phyloP scores from a whole-genome alignment of 2,113 vertebrate genomes.

The Chlorocebus sabaeus region DNA sequence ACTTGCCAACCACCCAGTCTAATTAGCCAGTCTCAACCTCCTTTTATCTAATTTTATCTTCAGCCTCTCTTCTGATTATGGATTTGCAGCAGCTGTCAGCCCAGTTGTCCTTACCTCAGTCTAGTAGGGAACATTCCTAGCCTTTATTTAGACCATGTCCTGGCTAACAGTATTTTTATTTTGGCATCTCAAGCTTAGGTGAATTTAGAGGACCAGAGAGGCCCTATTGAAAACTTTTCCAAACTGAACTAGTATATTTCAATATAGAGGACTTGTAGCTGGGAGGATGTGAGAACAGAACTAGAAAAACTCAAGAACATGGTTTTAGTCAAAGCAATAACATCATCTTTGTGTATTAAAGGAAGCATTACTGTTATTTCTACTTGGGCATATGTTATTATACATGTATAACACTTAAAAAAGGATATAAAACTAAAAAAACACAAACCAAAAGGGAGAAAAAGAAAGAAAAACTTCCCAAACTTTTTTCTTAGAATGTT shows the following conservation, averaged over 20 bases:
- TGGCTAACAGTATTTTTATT: neutral
- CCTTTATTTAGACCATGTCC: neutral
- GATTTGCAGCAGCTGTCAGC: conserved; percentile 34
- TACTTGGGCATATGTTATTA: neutral
- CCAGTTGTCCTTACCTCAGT: neutral
- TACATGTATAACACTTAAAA: neutral
- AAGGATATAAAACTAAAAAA: conserved; percentile 20
- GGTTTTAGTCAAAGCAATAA: neutral
- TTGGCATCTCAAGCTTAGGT: neutral
- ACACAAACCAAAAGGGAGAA: neutral
- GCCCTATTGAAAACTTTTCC: neutral
- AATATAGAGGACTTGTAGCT: neutral
- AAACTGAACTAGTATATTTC: neutral
- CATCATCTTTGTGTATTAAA: neutral
- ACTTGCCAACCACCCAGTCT: neutral
- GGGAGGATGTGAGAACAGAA: neutral
- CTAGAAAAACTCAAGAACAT: neutral
- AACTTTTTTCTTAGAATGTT: neutral
- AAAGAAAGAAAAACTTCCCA: neutral
- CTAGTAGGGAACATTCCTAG: neutral
- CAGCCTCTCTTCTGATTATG: neutral
- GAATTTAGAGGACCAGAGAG: neutral
- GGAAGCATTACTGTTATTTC: neutral
- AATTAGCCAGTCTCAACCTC: neutral
- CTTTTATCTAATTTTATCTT: conserved; percentile 47